Evolutionary conservation across 2,888 invertebrate genomes (phyloP).

Genomic region (Trimorus sp.): DNA sequence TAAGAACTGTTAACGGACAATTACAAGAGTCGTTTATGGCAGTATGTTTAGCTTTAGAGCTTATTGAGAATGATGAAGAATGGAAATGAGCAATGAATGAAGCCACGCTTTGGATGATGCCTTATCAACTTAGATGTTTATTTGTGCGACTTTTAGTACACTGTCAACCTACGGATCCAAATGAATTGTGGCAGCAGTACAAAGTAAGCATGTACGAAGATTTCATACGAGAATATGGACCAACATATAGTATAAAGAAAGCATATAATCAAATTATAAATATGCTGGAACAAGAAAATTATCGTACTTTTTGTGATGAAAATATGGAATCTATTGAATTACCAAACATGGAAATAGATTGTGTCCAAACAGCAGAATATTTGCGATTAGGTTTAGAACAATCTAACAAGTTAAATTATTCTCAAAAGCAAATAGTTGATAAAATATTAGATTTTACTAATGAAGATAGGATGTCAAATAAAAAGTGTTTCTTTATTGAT

Average conservation of each 20-base stretch:
- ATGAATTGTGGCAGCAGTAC: conserved; percentile 49
- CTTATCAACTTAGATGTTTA: conserved; percentile 21
- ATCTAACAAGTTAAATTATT: conserved; percentile 21
- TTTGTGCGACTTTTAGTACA: conserved; percentile 32
- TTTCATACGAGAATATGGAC: conserved; percentile 4
- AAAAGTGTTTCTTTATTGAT: conserved; percentile 20
- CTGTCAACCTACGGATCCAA: conserved; percentile 63
- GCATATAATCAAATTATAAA: conserved; percentile 15
- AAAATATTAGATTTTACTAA: conserved; percentile 12
- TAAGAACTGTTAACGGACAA: conserved; percentile 26
- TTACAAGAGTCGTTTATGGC: conserved; percentile 10
- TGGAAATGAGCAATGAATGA: conserved; percentile 11
- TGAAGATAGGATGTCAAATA: neutral
- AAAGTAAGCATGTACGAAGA: conserved; percentile 66
- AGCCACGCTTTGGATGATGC: conserved; percentile 16
- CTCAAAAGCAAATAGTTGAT: conserved; percentile 37
- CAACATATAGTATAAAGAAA: conserved; percentile 1
- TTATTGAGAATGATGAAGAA: conserved; percentile 19
- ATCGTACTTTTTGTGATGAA: neutral
- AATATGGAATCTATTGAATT: conserved; percentile 1
- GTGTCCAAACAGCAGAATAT: neutral
- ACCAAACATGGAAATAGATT: neutral
- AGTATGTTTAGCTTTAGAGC: conserved; percentile 20
- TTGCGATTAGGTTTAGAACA: neutral
- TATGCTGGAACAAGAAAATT: conserved; percentile 1